These are phyloP conservation scores for Lophotis ruficrista DNA, from an alignment of 2,113 vertebrate species.

Conservation along the genomic window DNA sequence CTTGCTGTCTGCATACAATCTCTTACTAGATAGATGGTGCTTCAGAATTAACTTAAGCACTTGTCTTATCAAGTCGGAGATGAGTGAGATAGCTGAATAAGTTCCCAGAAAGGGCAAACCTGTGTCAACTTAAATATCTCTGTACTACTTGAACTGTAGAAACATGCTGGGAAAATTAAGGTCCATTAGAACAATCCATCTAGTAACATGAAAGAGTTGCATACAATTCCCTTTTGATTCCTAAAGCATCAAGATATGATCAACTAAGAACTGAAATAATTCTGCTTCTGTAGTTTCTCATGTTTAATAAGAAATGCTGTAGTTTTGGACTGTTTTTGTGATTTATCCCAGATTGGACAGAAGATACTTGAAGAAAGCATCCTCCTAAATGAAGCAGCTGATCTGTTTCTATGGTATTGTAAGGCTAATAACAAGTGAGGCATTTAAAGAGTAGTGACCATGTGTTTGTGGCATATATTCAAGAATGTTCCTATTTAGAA, in stretches of 20 bases:
- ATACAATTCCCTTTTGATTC: background rate
- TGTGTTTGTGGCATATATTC: background rate
- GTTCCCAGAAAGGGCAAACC: background rate
- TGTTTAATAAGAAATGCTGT: background rate
- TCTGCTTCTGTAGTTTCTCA: background rate
- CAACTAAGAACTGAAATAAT: background rate
- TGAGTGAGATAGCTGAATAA: background rate
- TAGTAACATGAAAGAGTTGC: background rate
- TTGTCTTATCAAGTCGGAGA: background rate
- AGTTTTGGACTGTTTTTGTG: background rate
- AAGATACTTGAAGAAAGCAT: background rate
- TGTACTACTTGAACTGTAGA: background rate
- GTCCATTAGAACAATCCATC: background rate
- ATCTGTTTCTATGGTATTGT: background rate
- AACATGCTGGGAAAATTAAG: background rate
- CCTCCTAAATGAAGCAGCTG: background rate
- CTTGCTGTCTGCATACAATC: background rate
- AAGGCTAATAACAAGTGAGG: background rate
- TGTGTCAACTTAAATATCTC: background rate
- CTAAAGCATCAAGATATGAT: background rate
- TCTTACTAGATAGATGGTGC: background rate
- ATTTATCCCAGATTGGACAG: background rate
- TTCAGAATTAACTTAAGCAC: background rate
- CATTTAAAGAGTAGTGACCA: background rate
- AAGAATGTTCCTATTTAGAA: background rate